Evolutionary conservation across 2,113 vertebrate species (phyloP).

Genomic region (Otolemur garnettii): DNA sequence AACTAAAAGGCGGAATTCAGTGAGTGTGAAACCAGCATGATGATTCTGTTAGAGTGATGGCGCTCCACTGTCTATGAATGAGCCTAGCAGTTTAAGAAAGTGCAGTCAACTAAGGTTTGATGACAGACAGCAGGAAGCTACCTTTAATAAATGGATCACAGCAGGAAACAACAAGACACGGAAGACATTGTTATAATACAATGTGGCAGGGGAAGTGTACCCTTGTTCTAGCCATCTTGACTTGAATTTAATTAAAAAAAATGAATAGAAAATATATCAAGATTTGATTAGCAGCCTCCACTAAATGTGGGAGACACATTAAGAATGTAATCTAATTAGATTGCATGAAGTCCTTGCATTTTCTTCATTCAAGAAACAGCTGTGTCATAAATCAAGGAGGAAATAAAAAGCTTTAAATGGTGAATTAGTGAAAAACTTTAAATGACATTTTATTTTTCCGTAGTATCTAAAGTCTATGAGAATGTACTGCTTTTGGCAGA

Average conservation of each 20-base stretch:
- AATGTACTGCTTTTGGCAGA: neutral
- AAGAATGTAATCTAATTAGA: constrained; percentile 42
- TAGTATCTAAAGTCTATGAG: neutral
- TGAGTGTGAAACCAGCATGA: neutral
- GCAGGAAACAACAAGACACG: neutral
- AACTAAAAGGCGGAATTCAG: neutral
- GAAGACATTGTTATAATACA: neutral
- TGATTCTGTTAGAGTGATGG: neutral
- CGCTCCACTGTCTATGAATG: neutral
- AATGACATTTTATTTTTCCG: constrained; percentile 5
- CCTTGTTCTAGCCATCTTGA: neutral
- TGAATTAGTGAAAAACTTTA: constrained; percentile 36
- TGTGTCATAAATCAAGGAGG: constrained; percentile 26
- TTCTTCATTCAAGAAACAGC: constrained; percentile 9
- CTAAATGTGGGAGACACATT: neutral
- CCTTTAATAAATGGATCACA: neutral
- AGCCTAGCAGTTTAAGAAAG: neutral
- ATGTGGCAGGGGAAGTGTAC: neutral
- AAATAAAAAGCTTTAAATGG: constrained; percentile 52
- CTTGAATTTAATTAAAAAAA: constrained; percentile 30
- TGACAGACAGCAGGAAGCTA: neutral
- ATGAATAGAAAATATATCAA: constrained; percentile 24
- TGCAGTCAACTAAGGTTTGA: neutral
- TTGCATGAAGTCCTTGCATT: neutral
- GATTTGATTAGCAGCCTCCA: neutral